phyloP scores from a whole-genome alignment of 2,113 vertebrate genomes.

The Uria lomvia region DNA sequence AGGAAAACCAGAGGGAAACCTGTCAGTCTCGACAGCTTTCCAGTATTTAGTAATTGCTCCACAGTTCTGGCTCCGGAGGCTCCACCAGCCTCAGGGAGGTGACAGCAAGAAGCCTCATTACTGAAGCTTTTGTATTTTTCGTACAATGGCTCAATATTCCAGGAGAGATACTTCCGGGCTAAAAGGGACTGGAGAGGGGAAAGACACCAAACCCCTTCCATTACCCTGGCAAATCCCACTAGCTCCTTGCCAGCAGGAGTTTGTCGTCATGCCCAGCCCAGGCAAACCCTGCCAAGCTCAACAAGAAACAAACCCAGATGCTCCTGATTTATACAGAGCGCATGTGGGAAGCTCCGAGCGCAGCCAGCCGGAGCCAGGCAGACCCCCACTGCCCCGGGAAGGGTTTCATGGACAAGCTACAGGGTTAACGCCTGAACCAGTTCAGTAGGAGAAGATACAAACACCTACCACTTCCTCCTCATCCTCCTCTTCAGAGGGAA shows the following conservation, averaged over 20 bases:
- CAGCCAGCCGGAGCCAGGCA: neutral
- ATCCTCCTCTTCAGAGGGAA: conserved; percentile 81
- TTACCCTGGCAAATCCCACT: neutral
- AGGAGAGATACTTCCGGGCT: neutral
- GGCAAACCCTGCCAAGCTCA: neutral
- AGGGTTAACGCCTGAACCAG: neutral
- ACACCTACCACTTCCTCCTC: conserved; percentile 91
- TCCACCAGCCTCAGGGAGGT: neutral
- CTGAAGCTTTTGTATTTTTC: neutral
- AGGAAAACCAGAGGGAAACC: neutral
- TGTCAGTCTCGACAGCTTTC: neutral
- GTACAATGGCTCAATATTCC: neutral
- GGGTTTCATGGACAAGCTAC: neutral
- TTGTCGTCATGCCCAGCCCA: neutral
- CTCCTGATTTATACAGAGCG: neutral
- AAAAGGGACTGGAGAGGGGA: neutral
- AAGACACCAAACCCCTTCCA: neutral
- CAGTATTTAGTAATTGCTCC: neutral
- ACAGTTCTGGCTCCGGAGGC: neutral
- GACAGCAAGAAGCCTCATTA: neutral
- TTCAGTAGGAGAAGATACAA: neutral
- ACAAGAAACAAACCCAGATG: neutral
- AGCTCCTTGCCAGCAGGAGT: neutral
- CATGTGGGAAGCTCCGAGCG: neutral
- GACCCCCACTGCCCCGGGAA: neutral